Percentiles rank a stretch among this genome's conserved stretches.
Evolutionary conservation across 2,113 vertebrate species (phyloP).

Genomic region (Patagioenas fasciata): DNA sequence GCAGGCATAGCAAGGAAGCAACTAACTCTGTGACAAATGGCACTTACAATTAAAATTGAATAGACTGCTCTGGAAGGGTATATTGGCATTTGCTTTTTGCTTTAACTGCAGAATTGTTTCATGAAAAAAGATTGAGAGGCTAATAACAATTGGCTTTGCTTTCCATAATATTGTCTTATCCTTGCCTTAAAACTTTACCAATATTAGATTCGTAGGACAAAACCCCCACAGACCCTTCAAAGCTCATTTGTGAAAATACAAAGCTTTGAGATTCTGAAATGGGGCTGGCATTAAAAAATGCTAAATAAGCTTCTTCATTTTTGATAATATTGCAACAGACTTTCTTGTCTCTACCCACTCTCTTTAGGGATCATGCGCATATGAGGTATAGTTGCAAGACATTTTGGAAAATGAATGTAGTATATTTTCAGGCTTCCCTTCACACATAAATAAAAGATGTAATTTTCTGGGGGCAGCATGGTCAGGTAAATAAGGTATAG

Average conservation of each 20-base stretch:
- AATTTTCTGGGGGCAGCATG: background rate
- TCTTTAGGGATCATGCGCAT: background rate
- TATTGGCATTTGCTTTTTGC: slow-evolving; percentile 23
- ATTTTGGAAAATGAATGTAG: background rate
- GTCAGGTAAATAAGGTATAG: background rate
- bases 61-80: background rate
- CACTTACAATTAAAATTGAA: background rate
- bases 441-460: background rate
- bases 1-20: background rate
- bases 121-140: background rate
- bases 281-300: background rate
- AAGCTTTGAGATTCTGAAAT: background rate
- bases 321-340: background rate
- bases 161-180: background rate
- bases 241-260: background rate
- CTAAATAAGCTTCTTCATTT: background rate
- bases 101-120: background rate
- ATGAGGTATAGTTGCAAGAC: background rate
- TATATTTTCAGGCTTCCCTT: background rate
- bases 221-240: background rate
- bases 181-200: background rate
- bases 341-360: background rate
- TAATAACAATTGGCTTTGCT: background rate
- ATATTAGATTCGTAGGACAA: background rate
- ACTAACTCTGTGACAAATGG: slow-evolving; percentile 3